Conservation (phyloP, 2,113 vertebrate species). For the Colaptes auratus region DNA sequence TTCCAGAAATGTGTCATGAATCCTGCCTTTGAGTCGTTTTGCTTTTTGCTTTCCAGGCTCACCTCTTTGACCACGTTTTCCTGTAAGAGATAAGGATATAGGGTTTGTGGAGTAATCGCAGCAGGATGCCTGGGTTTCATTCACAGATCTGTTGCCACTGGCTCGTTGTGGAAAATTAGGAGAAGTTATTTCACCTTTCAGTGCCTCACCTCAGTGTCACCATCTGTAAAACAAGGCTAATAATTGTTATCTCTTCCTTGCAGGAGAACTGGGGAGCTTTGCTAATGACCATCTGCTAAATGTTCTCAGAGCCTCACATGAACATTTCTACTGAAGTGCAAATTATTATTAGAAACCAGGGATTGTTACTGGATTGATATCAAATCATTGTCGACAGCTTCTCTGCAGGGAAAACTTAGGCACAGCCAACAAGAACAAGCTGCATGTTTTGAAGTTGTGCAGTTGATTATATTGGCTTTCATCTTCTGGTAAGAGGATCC, state of each 20-base stretch:
- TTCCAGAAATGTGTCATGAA: constrained; percentile 66
- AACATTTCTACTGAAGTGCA: constrained; percentile 67
- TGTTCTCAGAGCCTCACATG: constrained; percentile 64
- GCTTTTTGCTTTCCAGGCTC: constrained; percentile 60
- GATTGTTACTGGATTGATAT: constrained; percentile 73
- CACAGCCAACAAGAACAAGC: constrained; percentile 71
- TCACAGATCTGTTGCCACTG: constrained; percentile 62
- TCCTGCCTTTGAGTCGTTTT: constrained; percentile 56
- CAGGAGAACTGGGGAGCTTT: constrained; percentile 56
- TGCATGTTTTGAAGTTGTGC: constrained; percentile 73
- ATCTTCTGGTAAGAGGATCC: constrained; percentile 71
- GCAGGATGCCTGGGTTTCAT: constrained; percentile 61
- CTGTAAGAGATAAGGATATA: constrained; percentile 46
- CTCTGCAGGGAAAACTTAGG: constrained; percentile 72
- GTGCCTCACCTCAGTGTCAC: constrained; percentile 59
- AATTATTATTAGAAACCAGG: constrained; percentile 73
- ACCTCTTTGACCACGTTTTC: constrained; percentile 49
- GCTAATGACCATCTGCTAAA: constrained; percentile 64
- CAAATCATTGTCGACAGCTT: constrained; percentile 71
- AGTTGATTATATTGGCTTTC: constrained; percentile 75
- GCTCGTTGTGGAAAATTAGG: constrained; percentile 42
- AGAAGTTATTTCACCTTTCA: constrained; percentile 60
- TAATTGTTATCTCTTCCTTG: constrained; percentile 69
- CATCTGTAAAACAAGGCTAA: constrained; percentile 60
- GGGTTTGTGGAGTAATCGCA: constrained; percentile 38